phyloP scores from a whole-genome alignment of 2,888 invertebrate genomes.

The Laspeyria flexula region DNA sequence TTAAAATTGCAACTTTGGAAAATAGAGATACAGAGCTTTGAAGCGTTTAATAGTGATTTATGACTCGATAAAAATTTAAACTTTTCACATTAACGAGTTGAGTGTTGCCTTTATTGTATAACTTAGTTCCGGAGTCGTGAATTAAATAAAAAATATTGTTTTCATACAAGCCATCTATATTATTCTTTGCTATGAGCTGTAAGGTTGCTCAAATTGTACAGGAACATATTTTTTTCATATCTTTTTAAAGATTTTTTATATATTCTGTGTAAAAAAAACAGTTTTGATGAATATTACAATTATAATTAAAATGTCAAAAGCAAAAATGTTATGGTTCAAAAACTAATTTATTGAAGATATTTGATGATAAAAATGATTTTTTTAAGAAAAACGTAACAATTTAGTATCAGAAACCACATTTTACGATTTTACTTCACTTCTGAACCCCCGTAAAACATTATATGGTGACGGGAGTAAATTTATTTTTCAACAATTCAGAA shows the following conservation, averaged over 20 bases:
- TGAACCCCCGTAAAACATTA: constrained; percentile 5
- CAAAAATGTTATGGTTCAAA: no score
- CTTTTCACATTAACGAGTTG: constrained; percentile 42
- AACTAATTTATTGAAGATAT: no score
- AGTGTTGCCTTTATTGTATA: constrained; percentile 37
- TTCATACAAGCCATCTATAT: constrained; percentile 4
- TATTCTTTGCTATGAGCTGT: constrained; percentile 1
- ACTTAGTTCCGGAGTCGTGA: constrained; percentile 24
- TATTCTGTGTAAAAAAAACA: no score
- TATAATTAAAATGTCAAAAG: no score
- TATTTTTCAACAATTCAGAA: constrained; percentile 17
- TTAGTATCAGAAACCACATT: no score
- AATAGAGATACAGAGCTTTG: constrained; percentile 46
- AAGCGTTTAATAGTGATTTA: constrained; percentile 49
- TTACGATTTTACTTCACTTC: constrained; percentile 11
- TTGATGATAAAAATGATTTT: no score
- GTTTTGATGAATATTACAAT: no score
- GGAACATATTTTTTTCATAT: background rate
- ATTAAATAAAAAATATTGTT: constrained; percentile 39
- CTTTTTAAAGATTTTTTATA: no score
- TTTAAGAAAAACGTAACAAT: no score
- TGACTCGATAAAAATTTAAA: constrained; percentile 42
- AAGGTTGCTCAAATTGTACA: background rate
- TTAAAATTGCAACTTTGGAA: constrained; percentile 50
- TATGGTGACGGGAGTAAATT: constrained; percentile 12